Evolutionary conservation across 2,797 vertebrate genomes (phyloP).

Genomic region (Sebastes ruberrimus): DNA sequence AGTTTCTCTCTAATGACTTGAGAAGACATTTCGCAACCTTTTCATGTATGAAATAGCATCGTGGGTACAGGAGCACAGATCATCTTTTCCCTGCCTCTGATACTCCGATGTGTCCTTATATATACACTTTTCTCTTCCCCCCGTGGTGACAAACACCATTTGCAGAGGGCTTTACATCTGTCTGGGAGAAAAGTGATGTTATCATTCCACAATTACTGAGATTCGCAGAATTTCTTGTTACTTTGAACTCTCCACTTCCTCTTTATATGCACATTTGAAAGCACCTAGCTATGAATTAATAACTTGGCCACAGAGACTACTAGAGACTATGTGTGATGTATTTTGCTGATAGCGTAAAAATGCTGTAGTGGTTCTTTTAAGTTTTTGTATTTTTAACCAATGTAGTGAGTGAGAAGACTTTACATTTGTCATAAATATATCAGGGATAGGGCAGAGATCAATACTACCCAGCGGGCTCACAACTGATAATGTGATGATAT

Average conservation of each 20-base stretch:
- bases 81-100: constrained; percentile 4
- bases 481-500: background rate
- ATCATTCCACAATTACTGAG: background rate
- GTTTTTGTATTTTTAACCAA: background rate
- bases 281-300: constrained; percentile 39
- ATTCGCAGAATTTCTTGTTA: background rate
- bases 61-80: background rate
- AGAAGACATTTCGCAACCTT: constrained; percentile 32
- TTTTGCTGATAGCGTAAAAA: constrained; percentile 8
- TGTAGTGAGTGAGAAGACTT: background rate
- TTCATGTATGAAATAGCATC: constrained; percentile 24
- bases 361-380: background rate
- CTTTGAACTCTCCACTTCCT: constrained; percentile 23
- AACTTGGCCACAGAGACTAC: background rate
- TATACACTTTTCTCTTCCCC: background rate
- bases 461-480: background rate
- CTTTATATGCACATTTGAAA: constrained; percentile 21
- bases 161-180: background rate
- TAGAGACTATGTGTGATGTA: background rate
- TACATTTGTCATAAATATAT: background rate
- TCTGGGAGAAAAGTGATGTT: background rate
- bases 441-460: background rate
- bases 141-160: background rate
- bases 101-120: background rate
- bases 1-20: background rate